Evolutionary conservation across 1,140 invertebrate species (phyloP).

Genomic region (Centruroides vittatus): DNA sequence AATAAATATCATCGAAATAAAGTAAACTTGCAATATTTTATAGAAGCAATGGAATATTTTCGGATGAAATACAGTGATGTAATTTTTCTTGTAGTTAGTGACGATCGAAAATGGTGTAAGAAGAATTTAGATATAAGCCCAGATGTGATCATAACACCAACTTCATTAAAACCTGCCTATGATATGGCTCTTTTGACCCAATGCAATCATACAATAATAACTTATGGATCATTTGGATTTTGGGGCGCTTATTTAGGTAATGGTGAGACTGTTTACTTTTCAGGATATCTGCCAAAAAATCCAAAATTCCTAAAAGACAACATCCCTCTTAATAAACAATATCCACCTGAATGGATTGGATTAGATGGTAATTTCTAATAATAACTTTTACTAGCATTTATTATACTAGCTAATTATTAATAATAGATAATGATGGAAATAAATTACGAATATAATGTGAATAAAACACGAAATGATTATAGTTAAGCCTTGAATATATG

Average conservation of each 20-base stretch:
- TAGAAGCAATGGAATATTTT: constrained; percentile 41
- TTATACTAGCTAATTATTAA: too few species aligned
- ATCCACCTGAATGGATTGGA: background rate
- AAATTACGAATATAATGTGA: too few species aligned
- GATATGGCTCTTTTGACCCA: constrained; percentile 26
- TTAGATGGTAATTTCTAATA: too few species aligned
- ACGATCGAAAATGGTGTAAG: constrained; percentile 45
- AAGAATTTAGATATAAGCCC: constrained; percentile 20
- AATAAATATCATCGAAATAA: constrained; percentile 31
- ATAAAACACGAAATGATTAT: too few species aligned
- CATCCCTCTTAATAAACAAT: background rate
- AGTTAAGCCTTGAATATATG: too few species aligned
- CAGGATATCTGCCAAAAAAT: background rate
- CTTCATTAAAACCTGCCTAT: constrained; percentile 12
- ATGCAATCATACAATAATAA: constrained; percentile 27
- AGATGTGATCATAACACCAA: constrained; percentile 13
- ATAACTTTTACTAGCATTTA: too few species aligned
- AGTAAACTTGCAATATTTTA: constrained; percentile 39
- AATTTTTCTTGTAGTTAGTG: constrained; percentile 44
- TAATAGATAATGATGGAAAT: too few species aligned
- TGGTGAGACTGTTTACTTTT: constrained; percentile 26
- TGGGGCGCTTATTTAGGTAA: constrained; percentile 27
- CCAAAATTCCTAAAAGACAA: too few species aligned
- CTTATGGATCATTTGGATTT: constrained; percentile 28
- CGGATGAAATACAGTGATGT: constrained; percentile 31